Base-by-base conservation (phyloP, 2,113 vertebrate genomes). In the Lathamus discolor region DNA sequence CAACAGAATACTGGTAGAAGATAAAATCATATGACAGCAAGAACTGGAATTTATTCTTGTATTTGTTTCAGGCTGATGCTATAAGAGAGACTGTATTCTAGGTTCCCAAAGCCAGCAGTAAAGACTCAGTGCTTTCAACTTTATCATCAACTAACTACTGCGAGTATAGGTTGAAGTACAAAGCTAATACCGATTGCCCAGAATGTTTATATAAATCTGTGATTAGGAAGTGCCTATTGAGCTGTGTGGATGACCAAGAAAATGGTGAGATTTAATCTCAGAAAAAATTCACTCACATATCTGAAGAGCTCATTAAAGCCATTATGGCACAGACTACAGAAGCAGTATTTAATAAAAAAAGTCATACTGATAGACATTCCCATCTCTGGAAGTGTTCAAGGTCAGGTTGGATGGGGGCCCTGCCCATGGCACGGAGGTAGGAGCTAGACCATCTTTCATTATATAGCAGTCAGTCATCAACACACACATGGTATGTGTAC, bases 401-500 rank as follows among this genome's bases (percentile, higher is more conserved):
- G 13, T 13, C 57, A 59, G 57, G 57, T 9, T 59, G 57, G 22
- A 59, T 59, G 33, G 22, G 33, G 22, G 22, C 9, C 57, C 57
- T 35, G 57, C 33, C 33, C 22, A 59, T 2, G 33, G 33, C 22
- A 59, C 35, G 33, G 33, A 35, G 6, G n/a, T 24, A 59, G 33
- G 33, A 59, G 35, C 57, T 23, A 59, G 57, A 23, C 22, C 33
- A 35, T 35, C 33, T 83, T 76, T 52, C 52, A 51, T 41, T 61
- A 59, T 33, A 13, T 1, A 49, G n/a, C 49, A 79, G 14, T 31
- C 16, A 61, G 25, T 80, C 52, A 48, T 46, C 48, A 1, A 13
- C 4, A 41, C 10, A 46, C 10, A 49, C 3, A 41, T 1, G 11
- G 13, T 17, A 28, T 0, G 13, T 0, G 61, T 12, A 62, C 41